A percentile compares a stretch with the other conserved stretches of the same genome.
These are phyloP conservation scores for Rhynchotus rufescens DNA, from an alignment of 2,797 vertebrate species.

Conservation along the genomic window DNA sequence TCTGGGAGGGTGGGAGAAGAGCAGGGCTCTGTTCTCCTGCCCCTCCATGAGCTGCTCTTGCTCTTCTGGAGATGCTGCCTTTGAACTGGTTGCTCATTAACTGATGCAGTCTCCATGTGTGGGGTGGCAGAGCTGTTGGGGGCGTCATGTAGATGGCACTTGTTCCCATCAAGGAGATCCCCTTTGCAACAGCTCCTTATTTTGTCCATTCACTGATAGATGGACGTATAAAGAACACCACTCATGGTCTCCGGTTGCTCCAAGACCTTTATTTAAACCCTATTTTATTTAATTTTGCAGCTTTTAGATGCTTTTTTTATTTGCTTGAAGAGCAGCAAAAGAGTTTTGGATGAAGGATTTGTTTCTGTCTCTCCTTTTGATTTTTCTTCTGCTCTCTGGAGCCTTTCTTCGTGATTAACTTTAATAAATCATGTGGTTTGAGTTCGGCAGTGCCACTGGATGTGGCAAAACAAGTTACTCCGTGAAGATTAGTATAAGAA, in stretches of 20 bases:
- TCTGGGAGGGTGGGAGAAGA: background rate
- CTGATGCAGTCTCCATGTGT: too few relatives aligned
- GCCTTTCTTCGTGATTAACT: background rate
- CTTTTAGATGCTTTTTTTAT: background rate
- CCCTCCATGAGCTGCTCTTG: background rate
- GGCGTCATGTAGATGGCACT: fast-evolving
- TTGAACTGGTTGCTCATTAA: background rate
- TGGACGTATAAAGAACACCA: background rate
- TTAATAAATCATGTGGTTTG: background rate
- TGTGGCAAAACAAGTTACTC: background rate
- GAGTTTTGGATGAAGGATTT: background rate
- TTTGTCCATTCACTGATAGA: background rate
- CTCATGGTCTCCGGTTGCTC: background rate
- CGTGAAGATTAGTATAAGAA: background rate
- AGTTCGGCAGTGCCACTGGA: background rate
- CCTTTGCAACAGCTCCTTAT: fast-evolving
- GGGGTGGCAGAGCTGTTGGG: background rate
- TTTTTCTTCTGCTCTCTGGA: background rate
- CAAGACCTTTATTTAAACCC: background rate
- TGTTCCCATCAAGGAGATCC: background rate
- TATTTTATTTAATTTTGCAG: background rate
- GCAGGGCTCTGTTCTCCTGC: background rate
- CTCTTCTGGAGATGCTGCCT: background rate
- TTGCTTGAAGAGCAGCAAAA: background rate
- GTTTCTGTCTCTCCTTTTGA: background rate